Evolutionary conservation across 92 coral and sea anemone species (phyloP), one percentile per base, ranked within the genome.

Genomic region (Pocillopora grandis): DNA sequence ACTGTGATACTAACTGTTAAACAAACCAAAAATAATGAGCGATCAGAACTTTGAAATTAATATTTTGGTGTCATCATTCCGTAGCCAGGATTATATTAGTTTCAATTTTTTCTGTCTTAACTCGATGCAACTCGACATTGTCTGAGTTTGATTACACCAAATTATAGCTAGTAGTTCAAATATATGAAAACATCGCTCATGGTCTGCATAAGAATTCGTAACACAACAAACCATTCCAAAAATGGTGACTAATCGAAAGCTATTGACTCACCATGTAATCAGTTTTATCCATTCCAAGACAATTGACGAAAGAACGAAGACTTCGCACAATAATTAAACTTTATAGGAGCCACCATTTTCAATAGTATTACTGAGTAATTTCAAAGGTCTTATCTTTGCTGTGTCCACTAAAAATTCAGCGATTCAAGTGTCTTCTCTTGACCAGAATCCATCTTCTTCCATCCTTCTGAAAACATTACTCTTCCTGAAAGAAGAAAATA

Each of bases 351-450:
- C 76, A 72, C 76, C 49, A 72, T 72, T 72, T 72, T 72, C 17
- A 10, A 61, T 13, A 72, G 15, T 42, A 71, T 16, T 23, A 67
- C 37, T 68, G 5, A 19, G 37, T 19, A 5, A 17, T 37, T 37
- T 72, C 5, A 37, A 72, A 72, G 58, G 17, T 72, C 76, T 72
- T 42, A 72, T 72, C 59, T 68, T 68, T 35, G 73, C 27, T 2
- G 71, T 68, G 12, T 68, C 16, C 16, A 42, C n/a, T 68, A 10
- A 13, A 1, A 15, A 72, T 72, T 48, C 33, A 19, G 33, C 2
- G 76, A 72, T 19, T 49, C 76, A 27, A 42, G 73, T 13, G 48
- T 48, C 58, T 48, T 58, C 27, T 71, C 76, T 72, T 42, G 59
- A 1, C 73, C 73, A 68, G 49, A 17, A 18, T 19, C 31, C 20